Evolutionary conservation across 1,140 invertebrate genomes (phyloP).

Genomic region (Lordiphosa clarofinis): DNA sequence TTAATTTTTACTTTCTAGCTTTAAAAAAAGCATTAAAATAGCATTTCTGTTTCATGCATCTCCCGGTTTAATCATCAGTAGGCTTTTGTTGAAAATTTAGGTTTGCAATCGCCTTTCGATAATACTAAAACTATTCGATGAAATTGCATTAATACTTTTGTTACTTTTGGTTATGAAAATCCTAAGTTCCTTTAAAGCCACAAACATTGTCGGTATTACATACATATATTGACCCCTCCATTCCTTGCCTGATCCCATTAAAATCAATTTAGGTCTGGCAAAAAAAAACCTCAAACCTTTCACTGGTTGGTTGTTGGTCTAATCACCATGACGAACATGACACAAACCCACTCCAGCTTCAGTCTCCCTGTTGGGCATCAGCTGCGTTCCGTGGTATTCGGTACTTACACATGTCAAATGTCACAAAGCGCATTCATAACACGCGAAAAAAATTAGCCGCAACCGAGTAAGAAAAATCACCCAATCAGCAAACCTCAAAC

Average conservation of each 20-base stretch:
- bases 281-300: slow-evolving; percentile 5
- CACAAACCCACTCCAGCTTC: not conserved
- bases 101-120: no score
- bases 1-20: no score
- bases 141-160: no score
- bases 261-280: slow-evolving; percentile 41
- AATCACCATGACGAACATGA: slow-evolving; percentile 62
- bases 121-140: no score
- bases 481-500: slow-evolving; percentile 46
- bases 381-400: slow-evolving; percentile 25
- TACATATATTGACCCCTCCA: no score
- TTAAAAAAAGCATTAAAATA: no score
- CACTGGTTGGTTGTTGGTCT: not conserved
- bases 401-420: slow-evolving; percentile 61
- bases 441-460: slow-evolving; percentile 49
- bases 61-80: no score
- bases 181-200: no score
- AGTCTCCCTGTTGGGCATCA: slow-evolving; percentile 28
- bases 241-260: slow-evolving; percentile 13
- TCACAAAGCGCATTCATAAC: slow-evolving; percentile 66
- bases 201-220: no score
- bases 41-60: no score
- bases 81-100: no score
- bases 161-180: no score
- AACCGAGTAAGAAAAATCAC: slow-evolving; percentile 55